phyloP scores from a whole-genome alignment of 2,113 vertebrate species.

The Lagopus muta region DNA sequence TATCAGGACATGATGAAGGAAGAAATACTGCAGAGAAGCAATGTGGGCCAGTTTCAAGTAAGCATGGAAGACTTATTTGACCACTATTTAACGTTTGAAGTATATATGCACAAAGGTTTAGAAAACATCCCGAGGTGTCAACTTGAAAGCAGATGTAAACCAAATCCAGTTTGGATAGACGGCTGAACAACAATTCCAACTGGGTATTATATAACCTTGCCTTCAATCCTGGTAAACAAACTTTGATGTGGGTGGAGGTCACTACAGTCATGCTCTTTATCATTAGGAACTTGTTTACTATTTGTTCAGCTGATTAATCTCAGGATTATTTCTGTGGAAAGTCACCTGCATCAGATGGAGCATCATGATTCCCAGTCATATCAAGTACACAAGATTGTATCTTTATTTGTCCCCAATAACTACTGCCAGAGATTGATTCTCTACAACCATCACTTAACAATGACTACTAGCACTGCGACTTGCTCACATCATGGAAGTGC shows the following conservation, averaged over 20 bases:
- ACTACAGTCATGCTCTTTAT: neutral
- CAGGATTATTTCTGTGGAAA: neutral
- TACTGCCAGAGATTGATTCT: neutral
- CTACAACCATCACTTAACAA: neutral
- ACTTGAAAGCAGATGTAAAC: constrained; percentile 12
- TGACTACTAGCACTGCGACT: neutral
- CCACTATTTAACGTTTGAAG: constrained; percentile 18
- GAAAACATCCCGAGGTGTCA: constrained; percentile 22
- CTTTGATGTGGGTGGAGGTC: neutral
- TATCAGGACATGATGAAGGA: neutral
- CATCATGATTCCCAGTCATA: neutral
- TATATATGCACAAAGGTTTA: neutral
- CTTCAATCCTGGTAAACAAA: neutral
- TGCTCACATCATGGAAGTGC: neutral
- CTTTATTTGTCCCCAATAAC: neutral
- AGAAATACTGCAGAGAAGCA: neutral
- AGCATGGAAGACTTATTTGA: neutral
- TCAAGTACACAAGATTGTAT: neutral
- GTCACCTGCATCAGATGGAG: neutral
- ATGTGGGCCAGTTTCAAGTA: neutral
- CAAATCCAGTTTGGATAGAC: neutral
- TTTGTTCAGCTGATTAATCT: constrained; percentile 5
- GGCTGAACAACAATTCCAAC: neutral
- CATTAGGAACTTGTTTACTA: constrained; percentile 15
- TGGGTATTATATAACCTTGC: neutral